Percentiles rank a stretch among this genome's conserved stretches.
Conservation (phyloP, 1,140 invertebrate species). For the Camponotus vicinus region DNA sequence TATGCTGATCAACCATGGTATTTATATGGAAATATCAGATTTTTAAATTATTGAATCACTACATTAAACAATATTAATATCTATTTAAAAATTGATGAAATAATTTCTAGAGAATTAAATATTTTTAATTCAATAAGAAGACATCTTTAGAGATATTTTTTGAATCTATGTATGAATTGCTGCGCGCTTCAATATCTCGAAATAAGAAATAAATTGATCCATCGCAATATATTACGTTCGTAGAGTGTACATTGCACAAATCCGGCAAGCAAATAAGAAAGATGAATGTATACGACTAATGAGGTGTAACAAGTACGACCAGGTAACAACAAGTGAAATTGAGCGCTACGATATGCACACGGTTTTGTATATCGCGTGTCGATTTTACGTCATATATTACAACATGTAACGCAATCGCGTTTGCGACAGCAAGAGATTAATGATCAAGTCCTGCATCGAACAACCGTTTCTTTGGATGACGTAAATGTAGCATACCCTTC, state of each 20-base stretch:
- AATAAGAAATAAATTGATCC: conserved; percentile 26
- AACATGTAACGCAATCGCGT: conserved; percentile 15
- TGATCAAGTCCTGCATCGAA: conserved; percentile 21
- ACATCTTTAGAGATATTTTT: not conserved
- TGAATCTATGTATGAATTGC: not conserved
- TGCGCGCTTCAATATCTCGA: not conserved
- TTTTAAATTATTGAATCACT: not conserved
- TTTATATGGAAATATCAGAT: not conserved
- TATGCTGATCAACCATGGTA: not conserved
- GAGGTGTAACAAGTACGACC: conserved; percentile 54
- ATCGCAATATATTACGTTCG: conserved; percentile 22
- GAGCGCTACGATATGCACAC: conserved; percentile 24
- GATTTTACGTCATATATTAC: conserved; percentile 58
- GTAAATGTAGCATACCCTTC: not conserved
- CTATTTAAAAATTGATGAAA: not conserved
- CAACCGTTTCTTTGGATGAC: conserved; percentile 28
- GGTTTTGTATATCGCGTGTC: conserved; percentile 45
- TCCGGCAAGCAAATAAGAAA: conserved; percentile 41
- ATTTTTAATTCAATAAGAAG: not conserved
- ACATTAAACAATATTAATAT: not conserved
- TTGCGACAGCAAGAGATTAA: conserved; percentile 46
- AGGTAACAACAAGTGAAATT: conserved; percentile 57
- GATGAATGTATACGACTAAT: conserved; percentile 55
- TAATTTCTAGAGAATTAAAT: not conserved
- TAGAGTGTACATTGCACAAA: conserved; percentile 16